Conservation (phyloP, 2,113 vertebrate species). For the Phoenicopterus ruber region DNA sequence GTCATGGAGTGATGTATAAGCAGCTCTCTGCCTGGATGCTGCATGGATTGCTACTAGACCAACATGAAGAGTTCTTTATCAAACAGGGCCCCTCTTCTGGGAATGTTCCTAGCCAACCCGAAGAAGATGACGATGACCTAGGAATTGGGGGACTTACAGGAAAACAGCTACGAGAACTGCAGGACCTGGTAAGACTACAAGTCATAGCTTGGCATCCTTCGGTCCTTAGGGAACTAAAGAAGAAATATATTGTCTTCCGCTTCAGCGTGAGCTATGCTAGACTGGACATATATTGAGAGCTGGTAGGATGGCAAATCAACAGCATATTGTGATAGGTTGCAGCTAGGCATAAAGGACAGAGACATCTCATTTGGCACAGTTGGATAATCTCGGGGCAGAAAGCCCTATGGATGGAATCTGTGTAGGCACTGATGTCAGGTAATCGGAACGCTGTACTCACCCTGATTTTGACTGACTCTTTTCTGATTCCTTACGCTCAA, state of each 20-base stretch:
- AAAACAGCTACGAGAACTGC: slow-evolving; percentile 92
- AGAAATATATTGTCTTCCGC: background rate
- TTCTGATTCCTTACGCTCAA: background rate
- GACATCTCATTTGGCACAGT: background rate
- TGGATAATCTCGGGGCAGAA: background rate
- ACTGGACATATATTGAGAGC: background rate
- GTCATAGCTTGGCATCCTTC: background rate
- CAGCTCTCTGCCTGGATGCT: slow-evolving; percentile 99
- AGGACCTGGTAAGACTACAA: slow-evolving; percentile 85
- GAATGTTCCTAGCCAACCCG: slow-evolving; percentile 78
- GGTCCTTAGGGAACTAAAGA: background rate
- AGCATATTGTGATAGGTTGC: background rate
- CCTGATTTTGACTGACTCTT: background rate
- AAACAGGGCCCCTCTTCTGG: slow-evolving; percentile 92
- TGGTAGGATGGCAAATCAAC: background rate
- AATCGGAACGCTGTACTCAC: background rate
- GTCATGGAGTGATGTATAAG: slow-evolving; percentile 98
- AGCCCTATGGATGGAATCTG: background rate
- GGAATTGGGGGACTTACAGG: slow-evolving; percentile 94
- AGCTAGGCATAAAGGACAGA: background rate
- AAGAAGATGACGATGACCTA: slow-evolving; percentile 95
- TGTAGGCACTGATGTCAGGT: background rate
- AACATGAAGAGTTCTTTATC: slow-evolving; percentile 96
- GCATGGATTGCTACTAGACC: slow-evolving; percentile 91
- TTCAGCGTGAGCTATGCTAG: background rate